Percentiles rank a stretch among this genome's conserved stretches.
Conservation (phyloP, 2,113 vertebrate genomes). For the Cygnus buccinator region DNA sequence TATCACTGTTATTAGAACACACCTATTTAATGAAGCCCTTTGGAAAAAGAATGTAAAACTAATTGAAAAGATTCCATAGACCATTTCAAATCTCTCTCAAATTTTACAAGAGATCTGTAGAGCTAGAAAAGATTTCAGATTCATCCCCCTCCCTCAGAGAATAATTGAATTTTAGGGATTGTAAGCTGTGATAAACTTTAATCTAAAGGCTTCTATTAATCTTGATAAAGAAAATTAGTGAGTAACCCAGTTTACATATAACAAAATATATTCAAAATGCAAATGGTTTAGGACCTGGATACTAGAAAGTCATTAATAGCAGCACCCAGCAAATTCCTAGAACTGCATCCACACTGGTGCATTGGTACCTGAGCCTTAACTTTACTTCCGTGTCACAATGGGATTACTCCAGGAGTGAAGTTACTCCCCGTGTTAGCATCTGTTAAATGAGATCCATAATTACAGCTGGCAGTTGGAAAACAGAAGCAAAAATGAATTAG, state of each 20-base stretch:
- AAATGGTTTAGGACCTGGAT: neutral
- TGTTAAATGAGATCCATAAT: constrained; percentile 60
- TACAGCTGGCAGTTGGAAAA: constrained; percentile 51
- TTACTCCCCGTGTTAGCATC: constrained; percentile 42
- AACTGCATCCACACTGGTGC: neutral
- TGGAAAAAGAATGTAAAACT: neutral
- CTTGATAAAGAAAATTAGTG: neutral
- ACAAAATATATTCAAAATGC: neutral
- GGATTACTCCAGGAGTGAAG: constrained; percentile 23
- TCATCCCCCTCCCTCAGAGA: neutral
- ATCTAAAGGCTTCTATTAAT: neutral
- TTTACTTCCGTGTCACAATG: neutral
- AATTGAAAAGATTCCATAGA: neutral
- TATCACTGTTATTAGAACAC: neutral
- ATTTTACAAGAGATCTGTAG: neutral
- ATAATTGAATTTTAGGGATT: neutral
- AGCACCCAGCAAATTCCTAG: neutral
- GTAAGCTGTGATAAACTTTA: neutral
- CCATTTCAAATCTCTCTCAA: neutral
- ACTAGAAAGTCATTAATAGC: neutral
- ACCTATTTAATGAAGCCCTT: neutral
- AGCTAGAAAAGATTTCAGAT: neutral
- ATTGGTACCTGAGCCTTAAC: neutral
- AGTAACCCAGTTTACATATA: neutral
- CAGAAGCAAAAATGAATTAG: constrained; percentile 50